Percentiles rank a stretch among this genome's conserved stretches.
Conservation (phyloP, 2,113 vertebrate genomes). For the Notothenia coriiceps region DNA sequence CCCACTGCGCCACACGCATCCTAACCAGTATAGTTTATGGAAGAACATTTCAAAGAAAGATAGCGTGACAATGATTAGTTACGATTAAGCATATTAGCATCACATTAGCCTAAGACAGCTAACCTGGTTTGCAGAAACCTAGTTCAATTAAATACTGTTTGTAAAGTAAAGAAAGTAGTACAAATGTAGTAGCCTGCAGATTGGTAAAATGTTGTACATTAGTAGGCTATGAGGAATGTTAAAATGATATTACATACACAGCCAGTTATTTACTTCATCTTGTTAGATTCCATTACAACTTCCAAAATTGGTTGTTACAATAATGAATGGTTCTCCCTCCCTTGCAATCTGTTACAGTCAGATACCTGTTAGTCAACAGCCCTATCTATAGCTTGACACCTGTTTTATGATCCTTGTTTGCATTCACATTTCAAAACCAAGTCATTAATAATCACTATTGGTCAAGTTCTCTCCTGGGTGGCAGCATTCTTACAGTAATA, state of each 20-base stretch:
- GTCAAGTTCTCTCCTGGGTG: background rate
- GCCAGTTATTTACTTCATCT: background rate
- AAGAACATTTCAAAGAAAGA: too few species aligned
- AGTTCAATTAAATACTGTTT: too few species aligned
- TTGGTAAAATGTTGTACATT: too few species aligned
- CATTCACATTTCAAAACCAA: background rate
- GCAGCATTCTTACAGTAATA: background rate
- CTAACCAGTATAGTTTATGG: background rate
- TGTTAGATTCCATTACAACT: background rate
- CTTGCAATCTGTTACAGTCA: background rate
- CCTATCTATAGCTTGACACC: background rate
- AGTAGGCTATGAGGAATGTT: too few species aligned
- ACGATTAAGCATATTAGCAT: too few species aligned
- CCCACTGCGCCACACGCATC: too few species aligned
- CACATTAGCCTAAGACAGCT: too few species aligned
- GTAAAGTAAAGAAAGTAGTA: too few species aligned
- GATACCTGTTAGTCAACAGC: background rate
- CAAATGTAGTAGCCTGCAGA: too few species aligned
- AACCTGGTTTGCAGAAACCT: too few species aligned
- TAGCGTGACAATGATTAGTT: too few species aligned
- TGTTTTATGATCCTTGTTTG: background rate
- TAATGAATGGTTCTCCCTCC: background rate
- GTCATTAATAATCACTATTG: background rate
- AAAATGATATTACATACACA: too few species aligned
- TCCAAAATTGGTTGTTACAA: background rate